Conservation (phyloP, 2,113 vertebrate genomes). For the Tor tambroides region DNA sequence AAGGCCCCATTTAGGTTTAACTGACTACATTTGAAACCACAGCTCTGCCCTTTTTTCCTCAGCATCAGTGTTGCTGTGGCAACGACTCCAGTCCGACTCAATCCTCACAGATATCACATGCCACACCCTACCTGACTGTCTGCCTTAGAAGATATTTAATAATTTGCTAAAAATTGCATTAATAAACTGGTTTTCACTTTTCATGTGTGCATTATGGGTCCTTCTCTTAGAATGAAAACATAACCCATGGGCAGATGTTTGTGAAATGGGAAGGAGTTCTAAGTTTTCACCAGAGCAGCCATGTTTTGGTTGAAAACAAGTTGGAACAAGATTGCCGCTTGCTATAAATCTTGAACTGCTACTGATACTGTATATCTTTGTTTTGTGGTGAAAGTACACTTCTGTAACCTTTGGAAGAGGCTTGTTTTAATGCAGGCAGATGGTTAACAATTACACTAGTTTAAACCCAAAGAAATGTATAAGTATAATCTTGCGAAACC, state of each 20-base stretch:
- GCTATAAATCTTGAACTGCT: neutral
- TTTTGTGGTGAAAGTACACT: neutral
- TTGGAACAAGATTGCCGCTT: no score
- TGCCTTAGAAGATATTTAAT: neutral
- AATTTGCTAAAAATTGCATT: neutral
- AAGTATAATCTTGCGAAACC: neutral
- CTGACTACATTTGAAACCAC: neutral
- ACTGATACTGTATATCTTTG: no score
- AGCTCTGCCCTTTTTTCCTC: neutral
- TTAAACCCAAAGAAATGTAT: no score
- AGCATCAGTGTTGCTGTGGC: conserved; percentile 22
- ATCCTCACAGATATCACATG: neutral
- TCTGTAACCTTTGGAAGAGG: neutral
- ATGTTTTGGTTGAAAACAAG: no score
- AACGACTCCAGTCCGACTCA: neutral
- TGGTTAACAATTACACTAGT: neutral
- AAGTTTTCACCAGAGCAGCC: neutral
- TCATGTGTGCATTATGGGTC: no score
- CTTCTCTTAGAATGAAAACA: no score
- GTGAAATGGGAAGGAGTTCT: no score
- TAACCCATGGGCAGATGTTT: neutral
- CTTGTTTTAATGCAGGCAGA: neutral
- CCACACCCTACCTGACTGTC: neutral
- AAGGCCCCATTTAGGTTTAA: neutral
- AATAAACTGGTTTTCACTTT: neutral